Base-by-base conservation (phyloP, 2,797 vertebrate species). In the Myotis planiceps region DNA sequence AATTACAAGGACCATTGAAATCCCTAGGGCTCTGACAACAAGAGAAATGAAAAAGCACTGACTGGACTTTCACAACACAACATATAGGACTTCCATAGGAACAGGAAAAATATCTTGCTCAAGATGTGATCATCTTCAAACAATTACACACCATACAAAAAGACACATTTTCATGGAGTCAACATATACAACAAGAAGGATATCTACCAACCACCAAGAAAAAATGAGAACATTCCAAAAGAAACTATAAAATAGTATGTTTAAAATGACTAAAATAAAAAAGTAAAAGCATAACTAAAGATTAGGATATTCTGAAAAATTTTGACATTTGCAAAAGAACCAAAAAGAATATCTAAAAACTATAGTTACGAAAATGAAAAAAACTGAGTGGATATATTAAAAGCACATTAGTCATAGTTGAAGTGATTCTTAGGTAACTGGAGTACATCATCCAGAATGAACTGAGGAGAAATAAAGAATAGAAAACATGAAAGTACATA, bases 351-450 rank as follows among this genome's bases (percentile, higher is more conserved):
- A 84, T 37, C 4, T 69, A 94, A 92, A 92, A 93, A 88, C 58
- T 84, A 60, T 0, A 85, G 27, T 81, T 88, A 95, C 27, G 51
- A 34, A 60, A 29, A 14, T 60, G 29, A 92, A 53, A 83, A 45
- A 45, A 88, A 21, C 6, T 81, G 15, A 78, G 23, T 65, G 0
- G 10, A 69, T 63, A 78, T 79, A 79, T 79, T 89, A 83, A 92
- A 84, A 84, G 34, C 18, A 93, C 45, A 90, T 78, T 87, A 80
- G 47, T 69, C 16, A 89, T 4, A 89, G 13, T 2, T 68, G 9
- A 93, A 92, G 25, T 80, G 42, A 81, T 72, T 91, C 53, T 93
- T 94, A 92, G 55, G 76, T 83, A 96, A 76, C 42, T 90, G 51
- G 71, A 94, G 6, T 51, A 81, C 19, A 83, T 66, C n/a, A 93